Evolutionary conservation across 2,113 vertebrate genomes (phyloP).

Genomic region (human (Homo sapiens)): GRCh38 chr20:48774501-48775000

Average conservation of each 20-base stretch:
- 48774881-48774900: background rate
- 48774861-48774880: background rate
- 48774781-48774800: background rate
- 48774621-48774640: background rate
- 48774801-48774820: background rate
- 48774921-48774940: background rate
- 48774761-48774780: background rate
- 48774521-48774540: background rate
- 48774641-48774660: fast-evolving
- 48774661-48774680: background rate
- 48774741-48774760: background rate
- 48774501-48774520: no score
- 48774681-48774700: background rate
- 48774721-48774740: background rate
- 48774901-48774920: background rate
- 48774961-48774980: background rate
- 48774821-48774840: conserved; percentile 30
- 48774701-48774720: background rate
- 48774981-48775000: background rate
- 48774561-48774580: background rate
- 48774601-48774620: background rate
- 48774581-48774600: background rate
- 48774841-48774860: background rate
- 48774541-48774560: background rate
- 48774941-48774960: background rate